Base-by-base conservation (phyloP, 2,113 vertebrate genomes). In the Chionomys nivalis region DNA sequence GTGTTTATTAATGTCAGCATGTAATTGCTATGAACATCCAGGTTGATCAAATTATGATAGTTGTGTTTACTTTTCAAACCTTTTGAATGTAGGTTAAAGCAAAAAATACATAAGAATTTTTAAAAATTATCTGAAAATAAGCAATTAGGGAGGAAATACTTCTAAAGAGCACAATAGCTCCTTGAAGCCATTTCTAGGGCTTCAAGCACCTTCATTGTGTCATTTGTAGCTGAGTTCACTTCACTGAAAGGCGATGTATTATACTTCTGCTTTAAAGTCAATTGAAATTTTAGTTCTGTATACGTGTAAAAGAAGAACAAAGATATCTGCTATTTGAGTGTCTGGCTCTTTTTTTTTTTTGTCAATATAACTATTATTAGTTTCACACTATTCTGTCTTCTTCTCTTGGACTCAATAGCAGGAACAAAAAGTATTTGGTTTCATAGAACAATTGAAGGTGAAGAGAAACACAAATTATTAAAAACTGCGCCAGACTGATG, bases 381-480 rank as follows among this genome's bases (percentile, higher is more conserved):
- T 10, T 94, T 93, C 23, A 86, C 49, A 81, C 49, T 73, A 19
- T 73, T 93, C 70, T 93, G 10, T 95, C 24, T 91, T 6, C 47
- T 16, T 97, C 23, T 95, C 36, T 63, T 87, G 47, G 55, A 19
- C 91, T 96, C 76, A 93, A 90, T 86, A 95, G 44, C 28, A 58
- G 68, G 90, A 94, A 26, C 65, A 87, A 75, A 96, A 92, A 82
- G 91, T 39, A 85, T 49, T 77, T 95, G 88, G 94, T 96, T 94
- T 97, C 85, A 94, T 19, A 94, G 93, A 95, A 76, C 86, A 95
- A 81, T 90, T 88, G 88, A 88, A 92, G 58, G 49, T 52, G 58
- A 96, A 88, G 88, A 88, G 68, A 96, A 90, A 93, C 33, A 93
- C 76, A 88, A 94, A 88, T 94, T 90, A 94, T 89, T 63, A 58